These are phyloP conservation scores for Todus mexicanus DNA, from an alignment of 2,797 vertebrate genomes.

Conservation along the genomic window DNA sequence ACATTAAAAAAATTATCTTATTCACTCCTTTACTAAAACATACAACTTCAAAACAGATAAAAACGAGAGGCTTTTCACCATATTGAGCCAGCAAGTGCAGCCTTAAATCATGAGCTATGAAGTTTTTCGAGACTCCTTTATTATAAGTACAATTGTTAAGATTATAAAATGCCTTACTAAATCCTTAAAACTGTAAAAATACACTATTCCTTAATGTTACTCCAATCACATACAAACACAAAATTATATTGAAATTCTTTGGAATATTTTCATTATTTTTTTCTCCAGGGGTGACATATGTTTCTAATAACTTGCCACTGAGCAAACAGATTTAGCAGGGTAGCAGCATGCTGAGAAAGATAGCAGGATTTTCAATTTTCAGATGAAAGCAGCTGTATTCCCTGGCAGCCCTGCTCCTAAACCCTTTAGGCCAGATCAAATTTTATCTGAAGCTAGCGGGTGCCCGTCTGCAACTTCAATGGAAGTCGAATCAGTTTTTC, in stretches of 20 bases:
- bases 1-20: background rate
- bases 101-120: background rate
- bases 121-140: background rate
- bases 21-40: background rate
- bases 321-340: slow-evolving; percentile 58
- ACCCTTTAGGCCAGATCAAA: slow-evolving; percentile 52
- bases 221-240: background rate
- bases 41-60: background rate
- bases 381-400: slow-evolving; percentile 62
- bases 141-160: background rate
- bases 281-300: slow-evolving; percentile 40
- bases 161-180: background rate
- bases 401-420: slow-evolving; percentile 26
- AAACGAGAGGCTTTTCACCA: background rate
- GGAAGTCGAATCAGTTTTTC: slow-evolving; percentile 7
- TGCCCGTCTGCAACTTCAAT: slow-evolving; percentile 11
- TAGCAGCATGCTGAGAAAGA: slow-evolving; percentile 57
- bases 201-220: background rate
- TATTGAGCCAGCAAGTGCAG: background rate
- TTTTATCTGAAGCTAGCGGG: slow-evolving; percentile 31
- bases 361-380: slow-evolving; percentile 67
- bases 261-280: slow-evolving; percentile 14
- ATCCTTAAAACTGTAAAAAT: background rate
- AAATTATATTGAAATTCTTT: slow-evolving; percentile 5
- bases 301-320: slow-evolving; percentile 55